These are phyloP conservation scores for Pholis gunnellus DNA, from an alignment of 2,113 vertebrate genomes.

Conservation along the genomic window DNA sequence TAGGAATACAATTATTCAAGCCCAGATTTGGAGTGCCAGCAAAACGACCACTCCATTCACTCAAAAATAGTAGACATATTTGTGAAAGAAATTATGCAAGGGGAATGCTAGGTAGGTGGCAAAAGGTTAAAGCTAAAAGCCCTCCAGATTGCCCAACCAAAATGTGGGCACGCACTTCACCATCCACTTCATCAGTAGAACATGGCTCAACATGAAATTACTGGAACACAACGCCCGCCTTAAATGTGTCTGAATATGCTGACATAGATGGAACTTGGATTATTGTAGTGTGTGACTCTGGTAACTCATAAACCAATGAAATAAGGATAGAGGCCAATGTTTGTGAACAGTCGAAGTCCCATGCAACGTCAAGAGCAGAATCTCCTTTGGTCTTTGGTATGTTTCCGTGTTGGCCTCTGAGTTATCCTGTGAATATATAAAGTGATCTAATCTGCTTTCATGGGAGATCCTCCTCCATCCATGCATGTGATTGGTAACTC, in stretches of 20 bases:
- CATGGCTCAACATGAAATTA: conserved; percentile 55
- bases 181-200: conserved; percentile 50
- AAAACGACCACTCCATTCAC: conserved; percentile 36
- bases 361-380: conserved; percentile 35
- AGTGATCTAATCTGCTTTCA: conserved; percentile 77
- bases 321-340: conserved; percentile 28
- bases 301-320: conserved; percentile 34
- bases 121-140: conserved; percentile 40
- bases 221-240: conserved; percentile 42
- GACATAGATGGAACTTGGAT: conserved; percentile 46
- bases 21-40: conserved; percentile 17
- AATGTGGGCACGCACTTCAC: conserved; percentile 55
- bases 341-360: conserved; percentile 41
- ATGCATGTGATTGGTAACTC: conserved; percentile 81
- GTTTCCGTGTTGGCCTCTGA: conserved; percentile 25
- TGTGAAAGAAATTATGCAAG: conserved; percentile 28
- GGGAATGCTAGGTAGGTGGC: conserved; percentile 23
- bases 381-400: conserved; percentile 6
- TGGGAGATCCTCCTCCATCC: conserved; percentile 67
- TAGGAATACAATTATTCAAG: conserved; percentile 43
- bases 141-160: conserved; percentile 41
- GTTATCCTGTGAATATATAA: conserved; percentile 71
- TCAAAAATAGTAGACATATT: conserved; percentile 36
- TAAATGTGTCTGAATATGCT: conserved; percentile 46
- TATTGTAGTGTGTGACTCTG: conserved; percentile 29